Conservation (phyloP, 2,888 invertebrate genomes). For the Epinotia demarniana region DNA sequence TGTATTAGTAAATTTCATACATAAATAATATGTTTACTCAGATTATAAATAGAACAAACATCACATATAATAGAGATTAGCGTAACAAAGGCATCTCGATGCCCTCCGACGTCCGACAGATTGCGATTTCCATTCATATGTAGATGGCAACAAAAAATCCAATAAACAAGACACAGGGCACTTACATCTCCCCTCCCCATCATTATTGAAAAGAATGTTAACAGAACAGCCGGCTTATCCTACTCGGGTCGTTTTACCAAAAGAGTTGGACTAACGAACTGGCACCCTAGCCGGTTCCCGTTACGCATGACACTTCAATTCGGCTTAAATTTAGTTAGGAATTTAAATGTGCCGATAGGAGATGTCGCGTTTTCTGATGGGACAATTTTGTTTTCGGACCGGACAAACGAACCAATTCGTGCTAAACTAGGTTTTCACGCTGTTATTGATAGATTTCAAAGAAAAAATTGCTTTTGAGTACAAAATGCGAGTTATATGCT, state of each 20-base stretch:
- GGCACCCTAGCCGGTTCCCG: constrained; percentile 71
- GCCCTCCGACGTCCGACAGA: constrained; percentile 72
- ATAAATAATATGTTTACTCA: constrained; percentile 32
- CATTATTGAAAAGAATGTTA: constrained; percentile 85
- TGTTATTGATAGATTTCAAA: neutral
- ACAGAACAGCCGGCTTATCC: constrained; percentile 80
- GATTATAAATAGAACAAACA: constrained; percentile 47
- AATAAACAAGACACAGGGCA: constrained; percentile 82
- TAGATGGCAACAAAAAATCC: constrained; percentile 84
- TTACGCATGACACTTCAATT: constrained; percentile 81
- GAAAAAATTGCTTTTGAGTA: neutral
- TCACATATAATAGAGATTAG: constrained; percentile 55
- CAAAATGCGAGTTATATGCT: too few relatives aligned
- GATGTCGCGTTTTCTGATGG: constrained; percentile 31
- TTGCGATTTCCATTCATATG: constrained; percentile 82
- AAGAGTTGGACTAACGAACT: constrained; percentile 84
- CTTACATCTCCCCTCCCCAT: constrained; percentile 74
- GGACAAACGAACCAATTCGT: constrained; percentile 1
- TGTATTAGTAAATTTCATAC: constrained; percentile 4
- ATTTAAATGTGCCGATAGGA: constrained; percentile 52
- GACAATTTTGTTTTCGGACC: constrained; percentile 18
- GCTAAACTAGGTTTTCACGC: constrained; percentile 2
- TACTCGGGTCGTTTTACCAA: constrained; percentile 82
- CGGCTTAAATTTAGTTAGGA: constrained; percentile 73
- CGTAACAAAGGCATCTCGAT: constrained; percentile 66